Conservation (phyloP, 2,113 vertebrate species). For the Phalacrocorax pelagicus region DNA sequence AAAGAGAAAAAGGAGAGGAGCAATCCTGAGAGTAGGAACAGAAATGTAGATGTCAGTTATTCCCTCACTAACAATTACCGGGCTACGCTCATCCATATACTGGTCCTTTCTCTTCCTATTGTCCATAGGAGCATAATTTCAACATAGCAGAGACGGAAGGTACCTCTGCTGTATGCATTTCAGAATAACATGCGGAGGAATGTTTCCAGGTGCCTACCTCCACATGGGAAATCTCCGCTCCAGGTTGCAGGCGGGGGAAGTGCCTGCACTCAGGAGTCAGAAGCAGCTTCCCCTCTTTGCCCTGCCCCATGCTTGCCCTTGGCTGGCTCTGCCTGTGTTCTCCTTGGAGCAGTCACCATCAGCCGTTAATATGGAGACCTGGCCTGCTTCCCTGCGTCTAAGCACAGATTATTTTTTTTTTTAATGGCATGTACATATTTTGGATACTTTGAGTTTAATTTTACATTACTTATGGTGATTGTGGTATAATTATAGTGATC, state of each 20-base stretch:
- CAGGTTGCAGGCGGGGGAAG: not conserved
- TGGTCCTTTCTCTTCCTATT: not conserved
- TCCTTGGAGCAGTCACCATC: not conserved
- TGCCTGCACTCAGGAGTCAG: fast-evolving
- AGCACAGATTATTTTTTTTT: too few species aligned
- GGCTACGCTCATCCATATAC: fast-evolving
- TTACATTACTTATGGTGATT: not conserved
- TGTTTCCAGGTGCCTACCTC: not conserved
- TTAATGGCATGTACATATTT: not conserved
- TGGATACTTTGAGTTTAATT: not conserved
- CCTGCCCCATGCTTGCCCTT: fast-evolving
- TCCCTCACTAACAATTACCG: not conserved
- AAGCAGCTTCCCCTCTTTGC: too few species aligned
- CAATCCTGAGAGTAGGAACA: not conserved
- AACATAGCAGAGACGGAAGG: not conserved
- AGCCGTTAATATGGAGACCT: fast-evolving
- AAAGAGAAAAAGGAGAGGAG: not conserved
- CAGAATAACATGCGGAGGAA: not conserved
- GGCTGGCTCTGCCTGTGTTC: not conserved
- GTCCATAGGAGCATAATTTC: not conserved
- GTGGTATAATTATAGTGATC: not conserved
- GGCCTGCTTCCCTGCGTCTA: not conserved
- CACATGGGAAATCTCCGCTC: not conserved
- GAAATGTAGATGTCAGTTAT: not conserved
- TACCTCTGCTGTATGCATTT: not conserved